Evolutionary conservation across 2,113 vertebrate species (phyloP).

Genomic region (Stomatorhinus ivindoensis): DNA sequence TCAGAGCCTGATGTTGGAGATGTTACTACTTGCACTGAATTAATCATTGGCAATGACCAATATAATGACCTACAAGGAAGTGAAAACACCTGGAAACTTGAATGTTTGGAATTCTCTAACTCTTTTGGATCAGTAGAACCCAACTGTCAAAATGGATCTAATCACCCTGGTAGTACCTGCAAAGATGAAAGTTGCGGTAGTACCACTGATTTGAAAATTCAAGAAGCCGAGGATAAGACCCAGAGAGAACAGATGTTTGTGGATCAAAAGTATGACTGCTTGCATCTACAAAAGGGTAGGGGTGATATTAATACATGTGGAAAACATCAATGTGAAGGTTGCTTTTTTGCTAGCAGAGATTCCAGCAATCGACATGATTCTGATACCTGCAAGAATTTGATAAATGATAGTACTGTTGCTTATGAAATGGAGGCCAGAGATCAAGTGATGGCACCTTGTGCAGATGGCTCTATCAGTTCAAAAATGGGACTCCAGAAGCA

Average conservation of each 20-base stretch:
- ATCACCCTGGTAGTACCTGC: neutral
- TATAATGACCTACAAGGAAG: slow-evolving; percentile 25
- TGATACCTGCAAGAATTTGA: slow-evolving; percentile 12
- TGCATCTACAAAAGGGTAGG: neutral
- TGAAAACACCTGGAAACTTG: neutral
- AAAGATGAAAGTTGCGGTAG: neutral
- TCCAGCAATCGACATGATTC: slow-evolving; percentile 5
- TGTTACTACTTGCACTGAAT: slow-evolving; percentile 41
- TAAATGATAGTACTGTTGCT: neutral
- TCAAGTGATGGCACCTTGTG: slow-evolving; percentile 16
- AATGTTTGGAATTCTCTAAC: neutral
- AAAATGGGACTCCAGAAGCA: slow-evolving; percentile 19
- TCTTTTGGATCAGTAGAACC: neutral
- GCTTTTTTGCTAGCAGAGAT: neutral
- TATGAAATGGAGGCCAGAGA: neutral
- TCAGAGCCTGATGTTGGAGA: slow-evolving; percentile 43
- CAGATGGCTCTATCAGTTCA: slow-evolving; percentile 8
- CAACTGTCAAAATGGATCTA: neutral
- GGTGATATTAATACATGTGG: neutral
- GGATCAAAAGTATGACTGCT: slow-evolving; percentile 10
- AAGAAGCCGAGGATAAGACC: neutral
- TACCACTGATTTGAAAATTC: neutral
- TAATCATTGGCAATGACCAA: slow-evolving; percentile 23
- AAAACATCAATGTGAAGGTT: neutral
- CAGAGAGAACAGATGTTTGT: neutral